Percentiles rank a stretch among this genome's conserved stretches.
phyloP scores from a whole-genome alignment of 1,140 invertebrate genomes.

The Musca vetustissima region DNA sequence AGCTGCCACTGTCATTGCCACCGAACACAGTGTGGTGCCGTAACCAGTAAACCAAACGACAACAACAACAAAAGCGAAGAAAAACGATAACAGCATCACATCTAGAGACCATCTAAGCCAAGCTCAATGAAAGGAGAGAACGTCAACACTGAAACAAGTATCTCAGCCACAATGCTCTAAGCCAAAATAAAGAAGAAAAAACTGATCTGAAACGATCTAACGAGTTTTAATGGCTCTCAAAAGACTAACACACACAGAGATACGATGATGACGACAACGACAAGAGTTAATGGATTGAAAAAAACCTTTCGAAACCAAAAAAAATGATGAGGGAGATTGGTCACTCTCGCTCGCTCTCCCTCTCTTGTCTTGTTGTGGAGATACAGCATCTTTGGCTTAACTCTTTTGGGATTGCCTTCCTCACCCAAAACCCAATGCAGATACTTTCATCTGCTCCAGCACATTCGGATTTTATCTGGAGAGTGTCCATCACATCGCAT shows the following conservation, averaged over 20 bases:
- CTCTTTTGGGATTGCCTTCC: too few species aligned
- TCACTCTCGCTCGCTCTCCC: background rate
- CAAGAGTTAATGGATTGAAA: background rate
- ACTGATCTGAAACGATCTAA: background rate
- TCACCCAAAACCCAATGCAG: too few species aligned
- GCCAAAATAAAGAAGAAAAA: background rate
- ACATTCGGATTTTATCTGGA: too few species aligned
- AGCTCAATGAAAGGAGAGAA: slow-evolving; percentile 13
- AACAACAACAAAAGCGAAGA: slow-evolving; percentile 2
- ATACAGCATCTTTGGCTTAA: background rate
- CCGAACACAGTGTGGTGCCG: slow-evolving; percentile 56
- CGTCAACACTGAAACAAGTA: background rate
- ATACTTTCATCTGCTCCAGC: too few species aligned
- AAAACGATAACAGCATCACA: slow-evolving; percentile 2
- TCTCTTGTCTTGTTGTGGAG: background rate
- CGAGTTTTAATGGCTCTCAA: background rate
- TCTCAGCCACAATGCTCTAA: too few species aligned
- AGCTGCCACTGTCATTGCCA: slow-evolving; percentile 57
- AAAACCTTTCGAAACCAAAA: slow-evolving; percentile 7
- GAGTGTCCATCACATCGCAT: too few species aligned
- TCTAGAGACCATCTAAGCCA: slow-evolving; percentile 42
- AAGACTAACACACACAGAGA: background rate
- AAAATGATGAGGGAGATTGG: background rate
- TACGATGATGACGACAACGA: background rate
- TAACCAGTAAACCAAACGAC: slow-evolving; percentile 1